A percentile compares a stretch with the other conserved stretches of the same genome.
Evolutionary conservation across 2,113 vertebrate genomes (phyloP).

Genomic region (Egretta garzetta): DNA sequence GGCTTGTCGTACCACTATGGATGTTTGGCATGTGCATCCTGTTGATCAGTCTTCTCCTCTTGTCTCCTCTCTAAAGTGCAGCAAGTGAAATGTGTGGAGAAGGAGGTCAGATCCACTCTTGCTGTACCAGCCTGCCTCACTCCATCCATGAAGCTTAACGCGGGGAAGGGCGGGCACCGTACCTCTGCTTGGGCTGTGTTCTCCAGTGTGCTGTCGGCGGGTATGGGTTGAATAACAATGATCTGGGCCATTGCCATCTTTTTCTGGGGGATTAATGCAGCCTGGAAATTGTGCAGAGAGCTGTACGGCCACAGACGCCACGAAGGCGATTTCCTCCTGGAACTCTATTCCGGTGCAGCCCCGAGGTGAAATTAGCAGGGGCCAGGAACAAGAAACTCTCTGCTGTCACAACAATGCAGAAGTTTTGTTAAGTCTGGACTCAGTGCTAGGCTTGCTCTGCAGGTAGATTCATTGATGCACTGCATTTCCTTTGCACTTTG

Average conservation of each 20-base stretch:
- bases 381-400: background rate
- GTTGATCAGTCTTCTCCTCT: background rate
- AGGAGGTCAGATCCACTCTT: background rate
- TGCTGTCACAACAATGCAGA: background rate
- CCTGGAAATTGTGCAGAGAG: background rate
- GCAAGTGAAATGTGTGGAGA: background rate
- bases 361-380: background rate
- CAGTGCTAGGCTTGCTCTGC: background rate
- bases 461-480: background rate
- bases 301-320: background rate
- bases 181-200: background rate
- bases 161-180: background rate
- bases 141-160: background rate
- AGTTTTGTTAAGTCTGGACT: background rate
- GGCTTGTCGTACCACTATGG: background rate
- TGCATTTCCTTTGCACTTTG: background rate
- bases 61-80: background rate
- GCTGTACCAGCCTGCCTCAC: background rate
- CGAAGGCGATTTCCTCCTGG: background rate
- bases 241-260: background rate
- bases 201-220: background rate
- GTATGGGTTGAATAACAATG: background rate
- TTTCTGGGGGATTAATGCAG: background rate
- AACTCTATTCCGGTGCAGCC: background rate
- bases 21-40: background rate